phyloP scores from a whole-genome alignment of 2,797 vertebrate species.

The Coccyzus lansbergi region DNA sequence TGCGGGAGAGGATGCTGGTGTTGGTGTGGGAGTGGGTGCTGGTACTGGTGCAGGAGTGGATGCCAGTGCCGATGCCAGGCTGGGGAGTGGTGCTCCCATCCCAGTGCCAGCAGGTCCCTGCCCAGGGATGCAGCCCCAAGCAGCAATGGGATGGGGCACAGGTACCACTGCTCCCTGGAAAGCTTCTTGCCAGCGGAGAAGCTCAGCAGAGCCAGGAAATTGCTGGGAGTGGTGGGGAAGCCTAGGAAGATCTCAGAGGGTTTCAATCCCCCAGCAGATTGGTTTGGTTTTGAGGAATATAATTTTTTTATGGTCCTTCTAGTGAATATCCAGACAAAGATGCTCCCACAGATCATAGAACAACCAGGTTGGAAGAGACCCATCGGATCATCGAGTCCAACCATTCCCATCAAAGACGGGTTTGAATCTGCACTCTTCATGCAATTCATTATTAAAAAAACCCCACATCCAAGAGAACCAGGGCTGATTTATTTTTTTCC shows the following conservation, averaged over 20 bases:
- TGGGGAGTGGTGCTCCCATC: too few relatives aligned
- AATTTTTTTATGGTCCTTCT: rapidly evolving
- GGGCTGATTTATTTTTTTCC: rapidly evolving
- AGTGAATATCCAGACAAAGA: not conserved
- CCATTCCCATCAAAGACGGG: too few relatives aligned
- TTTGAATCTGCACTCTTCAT: rapidly evolving
- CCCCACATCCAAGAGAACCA: not conserved
- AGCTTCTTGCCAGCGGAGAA: not conserved
- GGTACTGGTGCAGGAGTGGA: too few relatives aligned
- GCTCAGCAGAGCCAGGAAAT: not conserved
- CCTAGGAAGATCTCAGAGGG: not conserved
- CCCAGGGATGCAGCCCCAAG: not conserved
- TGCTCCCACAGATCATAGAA: not conserved
- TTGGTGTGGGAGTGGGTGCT: too few relatives aligned
- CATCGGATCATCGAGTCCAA: too few relatives aligned
- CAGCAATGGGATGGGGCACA: rapidly evolving
- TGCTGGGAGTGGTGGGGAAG: rapidly evolving
- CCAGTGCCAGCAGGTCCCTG: too few relatives aligned
- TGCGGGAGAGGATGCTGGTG: not conserved
- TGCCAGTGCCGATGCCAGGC: too few relatives aligned
- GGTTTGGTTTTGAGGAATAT: rapidly evolving
- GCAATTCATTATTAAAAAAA: not conserved
- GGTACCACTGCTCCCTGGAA: rapidly evolving
- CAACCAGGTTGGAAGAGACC: too few relatives aligned
- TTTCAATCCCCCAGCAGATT: rapidly evolving